Evolutionary conservation across 2,888 invertebrate species (phyloP), one percentile per base, ranked within the genome.

Genomic region (Thecophora atra): DNA sequence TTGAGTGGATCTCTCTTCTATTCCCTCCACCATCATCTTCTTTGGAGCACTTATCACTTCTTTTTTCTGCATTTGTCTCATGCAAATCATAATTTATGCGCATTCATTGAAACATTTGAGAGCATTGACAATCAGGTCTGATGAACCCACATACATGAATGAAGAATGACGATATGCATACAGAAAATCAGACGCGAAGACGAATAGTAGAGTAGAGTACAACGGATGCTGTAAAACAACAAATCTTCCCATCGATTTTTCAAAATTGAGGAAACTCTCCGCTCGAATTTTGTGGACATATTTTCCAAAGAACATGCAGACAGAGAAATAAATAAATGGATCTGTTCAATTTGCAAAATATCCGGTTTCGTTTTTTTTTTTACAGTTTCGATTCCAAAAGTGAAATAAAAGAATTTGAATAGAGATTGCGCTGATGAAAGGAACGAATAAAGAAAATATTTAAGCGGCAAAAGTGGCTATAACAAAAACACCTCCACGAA

Each of bases 51-150:
- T 19, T 15, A 19, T 15, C 52, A 17, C 3, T 15, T 19, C n/a
- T 15, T 11, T 30, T 30, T 30, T 6, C 5, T 30, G 5, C 5
- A 4, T 8, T 30, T 30, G 4, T 8, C 30, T 30, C 30, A 30
- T 6, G 30, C 30, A 26, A 11, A 58, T 72, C 72, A 70, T 65
- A 64, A 72, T 72, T 72, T 72, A 70, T 65, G 65, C 65, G 56
- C 60, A 70, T 60, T 51, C 65, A 69, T 65, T 72, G 65, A 60
- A 65, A 30, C 52, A 60, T 28, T 65, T 70, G 62, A 28, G 47
- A 62, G 65, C 65, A 58, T 70, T 69, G 72, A 70, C 72, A 69
- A 69, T 72, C 65, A 70, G 60, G 58, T 47, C 37, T 11, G 26
- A 26, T 26, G 58, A 26, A 6, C 1, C 24, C 13, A 58, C 24